These are phyloP conservation scores for Eledona agricola DNA, from an alignment of 2,888 invertebrate species.

Conservation along the genomic window DNA sequence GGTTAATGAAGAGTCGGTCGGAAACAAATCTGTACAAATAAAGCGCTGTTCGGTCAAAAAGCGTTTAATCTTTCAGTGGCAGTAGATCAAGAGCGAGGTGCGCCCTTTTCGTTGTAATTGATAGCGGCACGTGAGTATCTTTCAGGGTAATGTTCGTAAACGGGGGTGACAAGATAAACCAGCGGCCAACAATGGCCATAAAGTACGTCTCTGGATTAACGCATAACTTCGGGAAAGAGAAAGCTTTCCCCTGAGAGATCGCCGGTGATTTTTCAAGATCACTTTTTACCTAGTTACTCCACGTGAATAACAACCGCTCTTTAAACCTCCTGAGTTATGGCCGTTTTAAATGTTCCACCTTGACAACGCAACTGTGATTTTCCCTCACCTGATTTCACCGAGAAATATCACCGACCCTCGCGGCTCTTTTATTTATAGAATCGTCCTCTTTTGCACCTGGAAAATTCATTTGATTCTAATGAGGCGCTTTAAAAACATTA, in stretches of 20 bases:
- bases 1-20: constrained; percentile 19
- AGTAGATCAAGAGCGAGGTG: constrained; percentile 24
- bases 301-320: constrained; percentile 39
- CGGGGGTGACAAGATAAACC: constrained; percentile 53
- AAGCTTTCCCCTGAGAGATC: constrained; percentile 41
- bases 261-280: constrained; percentile 48
- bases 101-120: constrained; percentile 47
- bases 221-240: constrained; percentile 47
- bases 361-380: constrained; percentile 42
- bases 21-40: constrained; percentile 25
- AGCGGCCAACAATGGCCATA: constrained; percentile 45
- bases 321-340: constrained; percentile 44
- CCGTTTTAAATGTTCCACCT: constrained; percentile 44
- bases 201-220: constrained; percentile 48
- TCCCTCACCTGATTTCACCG: constrained; percentile 30
- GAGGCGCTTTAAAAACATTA: constrained; percentile 11
- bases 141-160: constrained; percentile 53
- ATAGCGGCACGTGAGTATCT: constrained; percentile 51
- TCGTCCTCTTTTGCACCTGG: neutral
- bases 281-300: constrained; percentile 39
- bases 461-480: constrained; percentile 12
- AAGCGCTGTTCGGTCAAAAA: constrained; percentile 6
- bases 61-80: constrained; percentile 32
- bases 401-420: constrained; percentile 13
- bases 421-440: constrained; percentile 10